A percentile compares a stretch with the other conserved stretches of the same genome.
Conservation (phyloP, 1,140 invertebrate genomes). For the Drosophila orosa region DNA sequence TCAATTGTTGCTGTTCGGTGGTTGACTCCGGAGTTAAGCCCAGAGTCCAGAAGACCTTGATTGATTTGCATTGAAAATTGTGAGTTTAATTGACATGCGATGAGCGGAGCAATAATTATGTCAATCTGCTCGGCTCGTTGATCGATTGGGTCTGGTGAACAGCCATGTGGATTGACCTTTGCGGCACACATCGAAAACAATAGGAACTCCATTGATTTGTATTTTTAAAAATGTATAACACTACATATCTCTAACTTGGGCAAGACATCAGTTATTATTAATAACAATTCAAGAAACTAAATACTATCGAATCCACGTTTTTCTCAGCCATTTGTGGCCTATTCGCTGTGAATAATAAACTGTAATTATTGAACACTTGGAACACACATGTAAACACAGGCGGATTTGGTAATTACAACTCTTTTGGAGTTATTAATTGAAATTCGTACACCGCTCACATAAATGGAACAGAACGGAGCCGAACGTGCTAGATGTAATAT, state of each 20-base stretch:
- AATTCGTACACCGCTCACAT: slow-evolving; percentile 43
- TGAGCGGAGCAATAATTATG: slow-evolving; percentile 69
- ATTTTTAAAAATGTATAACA: not conserved
- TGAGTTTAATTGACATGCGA: slow-evolving; percentile 69
- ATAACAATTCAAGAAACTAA: not conserved
- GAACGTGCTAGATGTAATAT: slow-evolving; percentile 37
- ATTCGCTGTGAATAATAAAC: slow-evolving; percentile 39
- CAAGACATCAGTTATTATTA: not conserved
- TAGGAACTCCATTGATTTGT: not conserved
- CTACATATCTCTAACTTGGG: too few species aligned
- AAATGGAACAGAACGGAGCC: slow-evolving; percentile 40
- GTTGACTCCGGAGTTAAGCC: slow-evolving; percentile 28
- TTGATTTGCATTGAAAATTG: slow-evolving; percentile 80
- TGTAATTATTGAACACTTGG: slow-evolving; percentile 47
- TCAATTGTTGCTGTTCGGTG: slow-evolving; percentile 61
- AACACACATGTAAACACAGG: slow-evolving; percentile 26
- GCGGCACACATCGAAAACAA: not conserved
- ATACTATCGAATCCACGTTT: not conserved
- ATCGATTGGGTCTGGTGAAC: slow-evolving; percentile 48
- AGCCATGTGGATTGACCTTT: slow-evolving; percentile 5
- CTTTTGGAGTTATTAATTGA: slow-evolving; percentile 66
- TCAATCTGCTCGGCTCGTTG: slow-evolving; percentile 53
- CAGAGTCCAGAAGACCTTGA: slow-evolving; percentile 60
- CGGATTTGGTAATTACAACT: slow-evolving; percentile 61
- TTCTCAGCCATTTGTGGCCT: slow-evolving; percentile 2